A percentile compares a stretch with the other conserved stretches of the same genome.
Evolutionary conservation across 2,797 vertebrate species (phyloP).

Genomic region (Staurois parvus): DNA sequence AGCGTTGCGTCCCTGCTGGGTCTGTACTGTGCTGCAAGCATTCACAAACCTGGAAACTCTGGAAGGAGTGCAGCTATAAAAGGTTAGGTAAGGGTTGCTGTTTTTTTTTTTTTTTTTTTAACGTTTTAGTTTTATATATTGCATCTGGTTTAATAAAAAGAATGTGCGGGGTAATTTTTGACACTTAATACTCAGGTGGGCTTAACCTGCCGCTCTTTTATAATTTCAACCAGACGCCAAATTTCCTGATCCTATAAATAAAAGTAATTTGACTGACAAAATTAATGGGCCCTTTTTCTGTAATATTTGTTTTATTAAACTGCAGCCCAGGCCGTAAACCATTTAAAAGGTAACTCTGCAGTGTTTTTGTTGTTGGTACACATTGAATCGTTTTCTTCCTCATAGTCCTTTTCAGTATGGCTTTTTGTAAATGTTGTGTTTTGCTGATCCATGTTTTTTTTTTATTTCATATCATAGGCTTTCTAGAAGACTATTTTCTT

Average conservation of each 20-base stretch:
- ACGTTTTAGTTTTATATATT: conserved; percentile 10
- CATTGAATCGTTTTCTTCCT: no score
- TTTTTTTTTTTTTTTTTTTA: neutral
- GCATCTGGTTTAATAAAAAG: conserved; percentile 57
- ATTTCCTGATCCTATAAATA: conserved; percentile 59
- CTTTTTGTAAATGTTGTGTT: no score
- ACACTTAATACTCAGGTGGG: conserved; percentile 56
- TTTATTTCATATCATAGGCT: no score
- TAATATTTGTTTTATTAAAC: conserved; percentile 56
- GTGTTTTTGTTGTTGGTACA: no score
- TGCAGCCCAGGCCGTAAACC: neutral
- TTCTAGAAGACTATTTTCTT: no score
- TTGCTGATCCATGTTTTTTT: no score
- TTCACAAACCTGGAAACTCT: neutral
- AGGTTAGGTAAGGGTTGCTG: conserved; percentile 41
- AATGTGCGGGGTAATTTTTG: conserved; percentile 44
- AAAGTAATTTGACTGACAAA: conserved; percentile 52
- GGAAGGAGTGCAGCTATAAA: neutral
- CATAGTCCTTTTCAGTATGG: no score
- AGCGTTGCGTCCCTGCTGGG: no score
- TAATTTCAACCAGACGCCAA: conserved; percentile 56
- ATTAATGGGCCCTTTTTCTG: conserved; percentile 36
- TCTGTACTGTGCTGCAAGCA: no score
- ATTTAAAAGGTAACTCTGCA: neutral
- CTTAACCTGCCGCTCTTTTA: conserved; percentile 36